Evolutionary conservation across 2,113 vertebrate genomes (phyloP).

Genomic region (Archocentrus centrarchus): DNA sequence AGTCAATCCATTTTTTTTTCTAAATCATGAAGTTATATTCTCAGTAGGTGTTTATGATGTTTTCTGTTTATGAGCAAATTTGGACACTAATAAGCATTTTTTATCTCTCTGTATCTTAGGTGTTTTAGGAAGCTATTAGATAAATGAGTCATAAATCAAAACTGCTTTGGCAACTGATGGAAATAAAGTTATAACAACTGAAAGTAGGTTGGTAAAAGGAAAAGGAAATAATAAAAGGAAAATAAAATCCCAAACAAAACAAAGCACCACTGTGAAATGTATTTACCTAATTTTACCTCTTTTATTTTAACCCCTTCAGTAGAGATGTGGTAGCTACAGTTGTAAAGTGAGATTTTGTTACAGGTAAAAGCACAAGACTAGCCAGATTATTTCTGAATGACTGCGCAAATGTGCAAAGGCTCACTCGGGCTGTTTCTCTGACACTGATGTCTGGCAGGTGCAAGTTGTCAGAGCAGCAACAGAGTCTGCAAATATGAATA

Average conservation of each 20-base stretch:
- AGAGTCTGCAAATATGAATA: slow-evolving; percentile 66
- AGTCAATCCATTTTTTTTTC: background rate
- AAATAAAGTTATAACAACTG: background rate
- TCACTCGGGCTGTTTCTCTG: slow-evolving; percentile 12
- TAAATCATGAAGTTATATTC: background rate
- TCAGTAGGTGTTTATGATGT: background rate
- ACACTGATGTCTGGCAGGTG: slow-evolving; percentile 71
- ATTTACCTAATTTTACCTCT: background rate
- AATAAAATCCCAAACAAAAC: background rate
- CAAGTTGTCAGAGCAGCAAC: slow-evolving; percentile 55
- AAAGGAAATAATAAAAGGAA: background rate
- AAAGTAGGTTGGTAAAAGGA: background rate
- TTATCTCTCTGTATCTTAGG: background rate
- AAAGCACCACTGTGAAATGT: background rate
- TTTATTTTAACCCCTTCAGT: background rate
- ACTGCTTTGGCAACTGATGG: background rate
- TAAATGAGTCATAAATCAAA: background rate
- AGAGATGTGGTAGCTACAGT: background rate
- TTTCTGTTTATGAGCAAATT: slow-evolving; percentile 5
- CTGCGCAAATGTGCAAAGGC: slow-evolving; percentile 16
- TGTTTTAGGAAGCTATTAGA: background rate
- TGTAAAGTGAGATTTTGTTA: background rate
- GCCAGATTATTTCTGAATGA: background rate
- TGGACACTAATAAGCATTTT: background rate
- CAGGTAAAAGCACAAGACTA: background rate